phyloP scores from a whole-genome alignment of 2,797 vertebrate genomes.

The Bovichtus variegatus region DNA sequence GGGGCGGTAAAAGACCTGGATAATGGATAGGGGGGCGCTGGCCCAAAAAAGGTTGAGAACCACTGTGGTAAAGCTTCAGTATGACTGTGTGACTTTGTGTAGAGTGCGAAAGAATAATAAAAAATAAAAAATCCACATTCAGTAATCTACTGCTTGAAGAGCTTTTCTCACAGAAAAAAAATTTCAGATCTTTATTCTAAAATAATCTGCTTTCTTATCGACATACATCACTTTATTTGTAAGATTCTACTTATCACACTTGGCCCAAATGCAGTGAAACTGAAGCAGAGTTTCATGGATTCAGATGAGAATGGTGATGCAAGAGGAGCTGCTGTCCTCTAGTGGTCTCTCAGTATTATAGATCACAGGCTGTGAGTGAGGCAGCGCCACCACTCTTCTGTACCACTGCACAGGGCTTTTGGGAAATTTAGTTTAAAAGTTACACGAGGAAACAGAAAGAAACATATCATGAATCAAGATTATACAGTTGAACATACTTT shows the following conservation, averaged over 20 bases:
- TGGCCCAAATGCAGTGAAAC: background rate
- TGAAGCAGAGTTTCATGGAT: background rate
- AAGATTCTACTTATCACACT: background rate
- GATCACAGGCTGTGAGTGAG: background rate
- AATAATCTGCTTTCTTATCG: background rate
- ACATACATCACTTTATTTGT: background rate
- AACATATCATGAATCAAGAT: background rate
- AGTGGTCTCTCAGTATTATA: constrained; percentile 29
- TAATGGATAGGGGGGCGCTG: too few species aligned
- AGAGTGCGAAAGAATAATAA: constrained; percentile 2
- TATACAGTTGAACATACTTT: background rate
- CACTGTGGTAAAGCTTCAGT: constrained; percentile 5
- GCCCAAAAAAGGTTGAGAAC: too few species aligned
- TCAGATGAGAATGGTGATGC: background rate
- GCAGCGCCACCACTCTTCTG: background rate
- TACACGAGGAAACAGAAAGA: background rate
- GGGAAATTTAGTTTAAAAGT: background rate
- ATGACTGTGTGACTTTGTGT: constrained; percentile 29
- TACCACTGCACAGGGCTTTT: background rate
- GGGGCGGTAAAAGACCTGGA: too few species aligned
- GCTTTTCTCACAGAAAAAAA: background rate
- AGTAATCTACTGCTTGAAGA: background rate
- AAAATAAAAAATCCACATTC: background rate
- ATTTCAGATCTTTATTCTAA: background rate
- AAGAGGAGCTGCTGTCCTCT: constrained; percentile 58